Base-by-base conservation (phyloP, 2,113 vertebrate species). In the Rhabdornis inornatus region DNA sequence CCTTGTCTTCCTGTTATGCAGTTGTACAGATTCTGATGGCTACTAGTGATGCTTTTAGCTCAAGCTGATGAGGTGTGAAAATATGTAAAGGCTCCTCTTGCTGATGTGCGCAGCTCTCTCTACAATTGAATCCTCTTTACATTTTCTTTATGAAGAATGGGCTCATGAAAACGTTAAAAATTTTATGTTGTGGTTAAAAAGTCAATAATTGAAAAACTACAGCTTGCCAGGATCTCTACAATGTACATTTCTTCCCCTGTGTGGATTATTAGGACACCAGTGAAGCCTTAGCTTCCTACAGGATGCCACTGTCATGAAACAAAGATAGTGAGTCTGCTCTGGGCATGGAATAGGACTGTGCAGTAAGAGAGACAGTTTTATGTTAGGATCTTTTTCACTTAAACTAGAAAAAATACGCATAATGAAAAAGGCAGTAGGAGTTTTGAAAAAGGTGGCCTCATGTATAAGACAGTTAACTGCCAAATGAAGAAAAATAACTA, bases 1-100 rank as follows among this genome's bases (percentile, higher is more conserved):
- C 61, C 63, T 87, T 95, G 50, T 90, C 64, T 92, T 77, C 31
- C 49, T 45, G 19, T 40, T 90, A 71, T 6, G 23, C 49, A 60
- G 25, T 60, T 86, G 45, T 37, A 45, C n/a, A 76, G 14, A 44
- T 72, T 49, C 15, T 49, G 59, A 30, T 69, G 72, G 40, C 49
- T 88, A 22, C 35, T 52, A n/a, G 57, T 60, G 86, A 84, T 21
- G 83, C n/a, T 83, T 87, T 65, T 61, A 68, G 27, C 44, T 89
- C 35, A 80, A 84, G 33, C 52, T 81, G 83, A 93, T 94, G 86
- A 93, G 77, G 47, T 95, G 40, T 83, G 60, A 60, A 52, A 87
- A 78, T 80, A 77, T 89, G 79, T 78, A 60, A 87, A 90, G 30
- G 21, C 56, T 91, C 25, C 35, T 71, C 89, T 89, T 52, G 64